Conservation (phyloP, 1,140 invertebrate genomes). For the Metaphire vulgaris region DNA sequence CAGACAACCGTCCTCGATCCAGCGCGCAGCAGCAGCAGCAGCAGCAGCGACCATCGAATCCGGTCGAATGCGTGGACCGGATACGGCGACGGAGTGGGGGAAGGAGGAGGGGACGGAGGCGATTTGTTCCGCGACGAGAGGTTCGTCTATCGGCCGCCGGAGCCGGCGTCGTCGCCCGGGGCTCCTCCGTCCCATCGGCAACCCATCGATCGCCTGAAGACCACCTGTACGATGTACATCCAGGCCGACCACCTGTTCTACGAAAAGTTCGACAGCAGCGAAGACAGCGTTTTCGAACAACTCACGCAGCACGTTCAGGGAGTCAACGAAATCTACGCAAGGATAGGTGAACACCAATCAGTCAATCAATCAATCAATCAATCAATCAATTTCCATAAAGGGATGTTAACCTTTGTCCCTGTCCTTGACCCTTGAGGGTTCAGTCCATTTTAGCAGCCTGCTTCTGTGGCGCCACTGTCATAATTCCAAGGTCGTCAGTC, state of each 20-base stretch:
- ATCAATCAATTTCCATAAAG: no score
- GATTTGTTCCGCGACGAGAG: background rate
- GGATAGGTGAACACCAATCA: slow-evolving; percentile 76
- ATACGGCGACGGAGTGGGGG: background rate
- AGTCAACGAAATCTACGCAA: slow-evolving; percentile 83
- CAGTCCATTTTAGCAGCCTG: no score
- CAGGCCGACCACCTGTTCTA: slow-evolving; percentile 92
- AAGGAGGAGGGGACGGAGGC: background rate
- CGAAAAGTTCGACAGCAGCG: slow-evolving; percentile 81
- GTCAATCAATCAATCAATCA: no score
- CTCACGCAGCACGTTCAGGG: slow-evolving; percentile 89
- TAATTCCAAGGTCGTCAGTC: no score
- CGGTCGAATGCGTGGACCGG: slow-evolving; percentile 6
- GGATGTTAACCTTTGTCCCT: no score
- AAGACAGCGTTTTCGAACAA: slow-evolving; percentile 88
- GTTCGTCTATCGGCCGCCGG: background rate
- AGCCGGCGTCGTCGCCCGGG: no score
- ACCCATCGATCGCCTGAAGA: slow-evolving; percentile 68
- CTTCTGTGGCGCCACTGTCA: no score
- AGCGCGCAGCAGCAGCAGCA: no score
- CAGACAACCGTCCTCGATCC: slow-evolving; percentile 43
- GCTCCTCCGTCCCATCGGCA: slow-evolving; percentile 54
- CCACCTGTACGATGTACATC: slow-evolving; percentile 78
- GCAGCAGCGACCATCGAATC: slow-evolving; percentile 17
- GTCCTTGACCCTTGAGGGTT: no score